Conservation (phyloP, 2,888 invertebrate genomes). For the Seira sanloemensis region DNA sequence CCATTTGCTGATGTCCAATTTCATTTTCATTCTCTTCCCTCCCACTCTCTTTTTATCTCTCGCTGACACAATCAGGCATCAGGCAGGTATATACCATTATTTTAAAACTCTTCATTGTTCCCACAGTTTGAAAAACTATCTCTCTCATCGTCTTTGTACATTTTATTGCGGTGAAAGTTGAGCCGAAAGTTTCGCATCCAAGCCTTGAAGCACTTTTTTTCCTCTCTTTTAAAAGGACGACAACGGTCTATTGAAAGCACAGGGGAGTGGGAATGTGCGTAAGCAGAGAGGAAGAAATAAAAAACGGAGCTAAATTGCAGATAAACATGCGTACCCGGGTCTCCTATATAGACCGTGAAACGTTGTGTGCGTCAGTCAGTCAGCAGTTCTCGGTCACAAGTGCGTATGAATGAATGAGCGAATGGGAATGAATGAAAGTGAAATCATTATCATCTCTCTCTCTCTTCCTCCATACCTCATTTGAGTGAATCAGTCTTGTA, state of each 20-base stretch:
- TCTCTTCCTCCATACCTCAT: neutral
- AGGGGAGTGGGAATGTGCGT: slow-evolving; percentile 35
- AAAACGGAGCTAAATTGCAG: too few species aligned
- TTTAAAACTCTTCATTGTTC: too few species aligned
- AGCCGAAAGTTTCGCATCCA: neutral
- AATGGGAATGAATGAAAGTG: slow-evolving; percentile 60
- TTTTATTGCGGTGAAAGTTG: neutral
- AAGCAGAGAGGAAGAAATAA: slow-evolving; percentile 48
- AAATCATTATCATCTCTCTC: slow-evolving; percentile 49
- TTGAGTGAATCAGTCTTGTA: neutral
- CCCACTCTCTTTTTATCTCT: too few species aligned
- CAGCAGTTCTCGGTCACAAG: slow-evolving; percentile 34
- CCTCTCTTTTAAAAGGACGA: neutral
- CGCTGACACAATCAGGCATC: too few species aligned
- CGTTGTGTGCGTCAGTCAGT: slow-evolving; percentile 53
- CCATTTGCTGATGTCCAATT: too few species aligned
- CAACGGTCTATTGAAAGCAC: slow-evolving; percentile 30
- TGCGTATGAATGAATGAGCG: slow-evolving; percentile 60
- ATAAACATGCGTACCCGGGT: slow-evolving; percentile 48
- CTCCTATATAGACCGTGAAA: slow-evolving; percentile 52
- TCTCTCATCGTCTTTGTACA: too few species aligned
- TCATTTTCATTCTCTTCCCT: too few species aligned
- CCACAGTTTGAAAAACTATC: too few species aligned
- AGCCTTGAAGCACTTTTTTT: neutral
- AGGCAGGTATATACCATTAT: too few species aligned